phyloP scores from a whole-genome alignment of 2,113 vertebrate genomes.

The Lasiurus borealis region DNA sequence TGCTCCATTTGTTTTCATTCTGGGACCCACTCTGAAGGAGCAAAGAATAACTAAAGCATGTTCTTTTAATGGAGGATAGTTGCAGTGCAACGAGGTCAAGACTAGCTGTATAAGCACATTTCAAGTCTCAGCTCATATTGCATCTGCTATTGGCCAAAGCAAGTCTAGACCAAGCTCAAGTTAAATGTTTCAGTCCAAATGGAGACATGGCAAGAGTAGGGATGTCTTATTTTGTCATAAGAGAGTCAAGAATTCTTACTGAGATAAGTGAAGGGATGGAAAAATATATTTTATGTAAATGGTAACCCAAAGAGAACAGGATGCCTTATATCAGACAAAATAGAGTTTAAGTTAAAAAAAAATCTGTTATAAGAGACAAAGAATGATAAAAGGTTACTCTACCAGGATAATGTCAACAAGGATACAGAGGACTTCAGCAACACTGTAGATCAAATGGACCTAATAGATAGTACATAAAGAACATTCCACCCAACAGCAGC shows the following conservation, averaged over 20 bases:
- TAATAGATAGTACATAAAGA: not conserved
- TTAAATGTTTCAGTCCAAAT: not conserved
- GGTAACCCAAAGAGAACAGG: not conserved
- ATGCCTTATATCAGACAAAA: not conserved
- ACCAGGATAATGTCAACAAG: not conserved
- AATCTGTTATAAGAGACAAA: not conserved
- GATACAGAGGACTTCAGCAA: not conserved
- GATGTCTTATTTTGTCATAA: not conserved
- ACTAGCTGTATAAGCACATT: not conserved
- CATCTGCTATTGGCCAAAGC: not conserved
- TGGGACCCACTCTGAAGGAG: not conserved
- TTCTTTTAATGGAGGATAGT: not conserved
- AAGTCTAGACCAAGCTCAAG: not conserved
- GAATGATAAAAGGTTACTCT: not conserved
- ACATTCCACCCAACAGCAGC: not conserved
- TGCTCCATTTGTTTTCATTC: not conserved
- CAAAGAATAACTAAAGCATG: not conserved
- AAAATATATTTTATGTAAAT: not conserved
- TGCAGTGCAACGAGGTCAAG: not conserved
- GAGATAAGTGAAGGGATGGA: not conserved
- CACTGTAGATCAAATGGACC: not conserved
- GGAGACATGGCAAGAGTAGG: not conserved
- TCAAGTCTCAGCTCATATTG: not conserved
- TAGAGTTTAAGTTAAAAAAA: not conserved
- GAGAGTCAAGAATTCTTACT: not conserved